Conservation (phyloP, 2,797 vertebrate genomes). For the Adrianichthys oophorus region DNA sequence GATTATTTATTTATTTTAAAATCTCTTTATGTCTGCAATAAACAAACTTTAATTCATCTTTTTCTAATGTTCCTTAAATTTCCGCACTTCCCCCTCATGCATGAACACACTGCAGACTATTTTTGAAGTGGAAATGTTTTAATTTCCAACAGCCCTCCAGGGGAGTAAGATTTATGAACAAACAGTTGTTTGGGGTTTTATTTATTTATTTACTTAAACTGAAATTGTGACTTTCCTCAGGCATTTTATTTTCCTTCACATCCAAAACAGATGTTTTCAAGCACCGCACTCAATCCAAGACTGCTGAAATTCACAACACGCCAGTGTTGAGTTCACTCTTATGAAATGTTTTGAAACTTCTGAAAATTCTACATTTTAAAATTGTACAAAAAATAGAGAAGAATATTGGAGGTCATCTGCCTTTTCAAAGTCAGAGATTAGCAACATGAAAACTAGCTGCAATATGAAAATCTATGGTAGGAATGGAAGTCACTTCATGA, state of each 20-base stretch:
- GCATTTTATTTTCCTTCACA: slow-evolving; percentile 24
- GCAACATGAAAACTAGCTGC: background rate
- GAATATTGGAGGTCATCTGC: no score
- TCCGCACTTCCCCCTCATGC: slow-evolving; percentile 12
- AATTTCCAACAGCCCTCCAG: slow-evolving; percentile 16
- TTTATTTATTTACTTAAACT: slow-evolving; percentile 16
- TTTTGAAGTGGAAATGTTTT: slow-evolving; percentile 18
- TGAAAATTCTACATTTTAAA: no score
- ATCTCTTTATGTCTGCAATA: slow-evolving; percentile 16
- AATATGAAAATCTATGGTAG: background rate
- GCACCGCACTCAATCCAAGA: slow-evolving; percentile 21
- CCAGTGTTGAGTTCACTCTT: no score
- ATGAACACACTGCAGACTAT: slow-evolving; percentile 4
- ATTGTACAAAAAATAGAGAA: no score
- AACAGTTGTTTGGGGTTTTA: slow-evolving; percentile 5
- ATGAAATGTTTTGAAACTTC: no score
- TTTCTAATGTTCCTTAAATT: background rate
- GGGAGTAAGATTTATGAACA: slow-evolving; percentile 23
- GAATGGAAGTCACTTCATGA: background rate
- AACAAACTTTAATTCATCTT: background rate
- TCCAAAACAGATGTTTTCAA: slow-evolving; percentile 39
- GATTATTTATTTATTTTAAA: background rate
- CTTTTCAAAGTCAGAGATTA: no score
- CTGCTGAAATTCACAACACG: background rate
- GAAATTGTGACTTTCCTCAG: slow-evolving; percentile 41